Conservation (phyloP, 2,797 vertebrate species). For the Enteromius thamalakanensis region DNA sequence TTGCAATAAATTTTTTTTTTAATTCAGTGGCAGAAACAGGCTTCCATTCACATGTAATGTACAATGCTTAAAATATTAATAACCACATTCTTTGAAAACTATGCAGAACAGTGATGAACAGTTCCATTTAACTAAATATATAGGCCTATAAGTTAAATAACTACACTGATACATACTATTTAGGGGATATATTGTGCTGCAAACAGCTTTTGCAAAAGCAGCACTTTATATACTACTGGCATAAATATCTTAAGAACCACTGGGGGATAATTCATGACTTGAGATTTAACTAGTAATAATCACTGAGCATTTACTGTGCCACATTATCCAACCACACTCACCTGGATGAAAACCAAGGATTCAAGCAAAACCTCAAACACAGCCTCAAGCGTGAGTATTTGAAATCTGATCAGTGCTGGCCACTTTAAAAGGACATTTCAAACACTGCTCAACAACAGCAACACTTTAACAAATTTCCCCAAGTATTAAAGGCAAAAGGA, state of each 20-base stretch:
- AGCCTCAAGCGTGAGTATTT: conserved; percentile 19
- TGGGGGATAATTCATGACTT: neutral
- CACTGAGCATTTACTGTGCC: neutral
- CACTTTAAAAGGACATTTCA: conserved; percentile 1
- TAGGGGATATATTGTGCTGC: no score
- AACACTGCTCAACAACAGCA: neutral
- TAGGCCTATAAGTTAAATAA: no score
- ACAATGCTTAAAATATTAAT: no score
- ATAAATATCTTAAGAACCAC: neutral
- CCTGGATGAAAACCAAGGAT: conserved; percentile 28
- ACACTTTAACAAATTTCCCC: neutral
- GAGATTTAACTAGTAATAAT: neutral
- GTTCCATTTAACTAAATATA: no score
- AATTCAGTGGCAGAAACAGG: no score
- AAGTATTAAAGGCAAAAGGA: neutral
- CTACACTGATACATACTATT: no score
- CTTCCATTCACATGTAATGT: no score
- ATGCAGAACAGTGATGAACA: no score
- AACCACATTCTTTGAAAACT: no score
- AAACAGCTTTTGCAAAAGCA: neutral
- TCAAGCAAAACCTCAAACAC: conserved; percentile 36
- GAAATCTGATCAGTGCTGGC: conserved; percentile 38
- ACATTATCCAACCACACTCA: conserved; percentile 32
- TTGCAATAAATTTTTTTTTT: no score
- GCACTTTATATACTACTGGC: neutral